Conservation (phyloP, 2,797 vertebrate species). For the Cetoscarus ocellatus region DNA sequence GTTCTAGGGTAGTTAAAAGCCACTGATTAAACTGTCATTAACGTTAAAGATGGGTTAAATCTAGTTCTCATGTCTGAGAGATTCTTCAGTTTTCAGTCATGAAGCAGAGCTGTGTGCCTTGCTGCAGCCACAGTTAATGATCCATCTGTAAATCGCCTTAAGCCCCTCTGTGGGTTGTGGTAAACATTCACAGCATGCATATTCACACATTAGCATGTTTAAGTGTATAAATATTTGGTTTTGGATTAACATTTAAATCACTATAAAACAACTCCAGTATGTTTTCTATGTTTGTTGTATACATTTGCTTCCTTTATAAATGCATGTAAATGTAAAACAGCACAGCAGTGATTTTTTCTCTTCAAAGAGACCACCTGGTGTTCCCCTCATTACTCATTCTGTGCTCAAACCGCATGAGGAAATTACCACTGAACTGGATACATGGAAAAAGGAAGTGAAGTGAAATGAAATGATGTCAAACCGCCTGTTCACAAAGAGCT, state of each 20-base stretch:
- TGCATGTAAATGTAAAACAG: too few species aligned
- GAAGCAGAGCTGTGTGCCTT: too few species aligned
- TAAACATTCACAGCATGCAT: background rate
- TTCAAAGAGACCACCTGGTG: slow-evolving; percentile 2
- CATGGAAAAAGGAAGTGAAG: slow-evolving; percentile 4
- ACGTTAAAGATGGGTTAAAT: too few species aligned
- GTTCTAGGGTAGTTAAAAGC: too few species aligned
- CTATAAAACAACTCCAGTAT: too few species aligned
- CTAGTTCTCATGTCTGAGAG: too few species aligned
- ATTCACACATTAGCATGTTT: background rate
- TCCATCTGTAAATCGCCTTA: background rate
- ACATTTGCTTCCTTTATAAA: too few species aligned
- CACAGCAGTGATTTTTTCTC: background rate
- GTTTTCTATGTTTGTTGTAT: too few species aligned
- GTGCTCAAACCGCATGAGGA: slow-evolving; percentile 6
- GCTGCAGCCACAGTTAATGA: too few species aligned
- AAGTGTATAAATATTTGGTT: background rate
- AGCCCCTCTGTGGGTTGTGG: background rate
- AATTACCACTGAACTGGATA: background rate
- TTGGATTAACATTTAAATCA: background rate
- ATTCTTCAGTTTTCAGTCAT: too few species aligned
- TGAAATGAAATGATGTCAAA: background rate
- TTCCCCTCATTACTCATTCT: slow-evolving; percentile 12
- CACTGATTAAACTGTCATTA: too few species aligned
- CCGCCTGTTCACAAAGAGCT: background rate